Evolutionary conservation across 2,888 invertebrate genomes (phyloP), one percentile per base, ranked within the genome.

Genomic region (Panopea generosa): DNA sequence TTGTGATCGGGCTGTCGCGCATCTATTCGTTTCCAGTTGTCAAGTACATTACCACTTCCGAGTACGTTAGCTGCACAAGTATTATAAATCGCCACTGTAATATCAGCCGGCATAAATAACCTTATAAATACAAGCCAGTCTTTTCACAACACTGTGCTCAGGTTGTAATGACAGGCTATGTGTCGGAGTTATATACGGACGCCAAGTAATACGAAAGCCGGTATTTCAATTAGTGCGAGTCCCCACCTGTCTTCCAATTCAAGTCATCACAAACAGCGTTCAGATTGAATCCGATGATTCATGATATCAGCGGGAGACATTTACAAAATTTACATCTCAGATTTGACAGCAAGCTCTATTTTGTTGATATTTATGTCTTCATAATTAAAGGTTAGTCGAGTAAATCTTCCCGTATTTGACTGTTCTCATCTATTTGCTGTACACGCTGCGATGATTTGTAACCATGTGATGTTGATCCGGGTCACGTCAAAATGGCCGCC

Each of bases 311-410:
- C 43, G 56, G 62, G 71, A 77, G 69, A 80, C 66, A 63, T 70
- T 71, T 74, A 70, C 72, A 71, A 75, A 75, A 75, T 79, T 79
- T 75, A 81, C 69, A 66, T 69, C 72, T 69, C 68, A 29, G 26
- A 53, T 72, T 69, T 81, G 81, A 77, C 81, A 81, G 74, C 56
- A 55, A 55, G 59, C 72, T 62, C 77, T 75, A 76, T 81, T 81
- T 75, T 71, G 62, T 62, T 71, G 75, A 72, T 77, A 81, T 81
- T 81, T 81, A 81, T 77, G 81, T 77, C 75, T 75, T 72, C 74
- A 55, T 77, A 69, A 81, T 81, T 77, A 81, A 77, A 81, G 81
- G 81, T 77, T 77, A 57, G 71, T 45, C 38, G 53, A 66, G 53
- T 81, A 81, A 77, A 75, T 81, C 77, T 81, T 57, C 69, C 74